Conservation (phyloP, 2,113 vertebrate genomes). For the Hemibagrus wyckioides region DNA sequence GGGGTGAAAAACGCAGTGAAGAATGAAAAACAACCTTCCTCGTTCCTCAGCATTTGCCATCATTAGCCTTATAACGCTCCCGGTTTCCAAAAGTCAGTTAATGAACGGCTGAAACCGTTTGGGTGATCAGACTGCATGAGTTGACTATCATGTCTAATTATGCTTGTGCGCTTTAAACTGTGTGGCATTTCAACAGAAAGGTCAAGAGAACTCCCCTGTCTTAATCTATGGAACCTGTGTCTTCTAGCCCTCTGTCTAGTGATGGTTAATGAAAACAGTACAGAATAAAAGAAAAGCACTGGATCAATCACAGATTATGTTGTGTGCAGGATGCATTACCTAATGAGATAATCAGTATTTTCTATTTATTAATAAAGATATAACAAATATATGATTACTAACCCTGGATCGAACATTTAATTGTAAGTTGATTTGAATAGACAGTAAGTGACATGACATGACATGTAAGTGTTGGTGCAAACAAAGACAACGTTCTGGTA, state of each 20-base stretch:
- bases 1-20: conserved; percentile 25
- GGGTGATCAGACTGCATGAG: conserved; percentile 45
- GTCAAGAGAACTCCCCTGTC: conserved; percentile 72
- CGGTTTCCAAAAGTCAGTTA: conserved; percentile 69
- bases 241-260: conserved; percentile 47
- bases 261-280: conserved; percentile 2
- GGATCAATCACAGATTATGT: not conserved
- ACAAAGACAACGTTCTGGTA: not conserved
- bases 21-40: conserved; percentile 65
- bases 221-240: conserved; percentile 67
- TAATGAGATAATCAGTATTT: not conserved
- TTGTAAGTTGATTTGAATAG: not conserved
- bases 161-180: conserved; percentile 64
- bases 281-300: not conserved
- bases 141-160: conserved; percentile 69
- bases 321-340: not conserved
- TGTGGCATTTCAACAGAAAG: conserved; percentile 72
- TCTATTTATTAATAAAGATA: not conserved
- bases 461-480: not conserved
- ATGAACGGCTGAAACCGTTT: conserved; percentile 61
- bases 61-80: conserved; percentile 72
- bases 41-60: conserved; percentile 60
- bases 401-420: not conserved
- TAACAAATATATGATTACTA: not conserved
- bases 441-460: not conserved